Evolutionary conservation across 2,113 vertebrate genomes (phyloP).

Genomic region (Carettochelys insculpta): DNA sequence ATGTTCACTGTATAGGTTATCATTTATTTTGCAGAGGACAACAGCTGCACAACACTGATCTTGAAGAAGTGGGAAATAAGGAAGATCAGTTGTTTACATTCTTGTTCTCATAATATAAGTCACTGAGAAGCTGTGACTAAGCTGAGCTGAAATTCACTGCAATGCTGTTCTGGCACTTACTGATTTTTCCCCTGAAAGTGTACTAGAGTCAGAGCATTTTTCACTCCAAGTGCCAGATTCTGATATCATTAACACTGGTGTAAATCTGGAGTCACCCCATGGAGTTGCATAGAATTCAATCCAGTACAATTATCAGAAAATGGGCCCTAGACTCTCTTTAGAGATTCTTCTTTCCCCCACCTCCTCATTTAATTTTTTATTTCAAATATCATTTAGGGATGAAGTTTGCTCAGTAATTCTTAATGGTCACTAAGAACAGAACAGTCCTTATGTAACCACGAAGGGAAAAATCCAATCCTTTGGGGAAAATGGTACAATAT

Average conservation of each 20-base stretch:
- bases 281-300: background rate
- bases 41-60: background rate
- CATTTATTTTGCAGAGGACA: background rate
- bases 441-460: background rate
- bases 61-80: background rate
- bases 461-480: background rate
- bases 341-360: background rate
- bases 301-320: background rate
- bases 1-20: accelerated
- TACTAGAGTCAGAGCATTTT: background rate
- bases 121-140: background rate
- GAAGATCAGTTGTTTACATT: background rate
- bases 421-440: background rate
- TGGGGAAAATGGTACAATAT: background rate
- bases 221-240: background rate
- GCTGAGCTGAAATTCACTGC: background rate
- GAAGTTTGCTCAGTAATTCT: constrained; percentile 8
- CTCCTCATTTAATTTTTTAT: background rate
- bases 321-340: background rate
- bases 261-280: background rate
- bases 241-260: background rate
- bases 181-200: background rate
- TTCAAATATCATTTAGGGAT: background rate
- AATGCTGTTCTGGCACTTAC: background rate
- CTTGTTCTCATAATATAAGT: background rate